phyloP scores from a whole-genome alignment of 2,113 vertebrate genomes.

The Phasianus colchicus region DNA sequence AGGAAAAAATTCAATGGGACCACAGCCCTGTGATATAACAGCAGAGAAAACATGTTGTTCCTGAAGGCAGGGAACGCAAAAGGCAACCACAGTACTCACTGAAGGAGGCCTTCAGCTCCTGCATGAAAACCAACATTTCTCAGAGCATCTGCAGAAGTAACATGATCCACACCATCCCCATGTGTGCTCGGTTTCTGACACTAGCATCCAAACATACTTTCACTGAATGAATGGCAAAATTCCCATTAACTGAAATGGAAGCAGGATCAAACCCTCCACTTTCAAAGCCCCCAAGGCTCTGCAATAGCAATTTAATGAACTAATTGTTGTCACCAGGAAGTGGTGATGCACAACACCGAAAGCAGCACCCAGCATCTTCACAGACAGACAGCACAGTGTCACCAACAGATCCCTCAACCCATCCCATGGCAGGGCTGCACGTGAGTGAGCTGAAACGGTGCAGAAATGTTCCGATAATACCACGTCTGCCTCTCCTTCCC shows the following conservation, averaged over 20 bases:
- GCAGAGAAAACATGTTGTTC: rapidly evolving
- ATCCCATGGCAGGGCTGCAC: neutral
- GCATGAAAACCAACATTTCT: neutral
- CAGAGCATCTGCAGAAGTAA: neutral
- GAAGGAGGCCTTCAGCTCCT: neutral
- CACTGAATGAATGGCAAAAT: neutral
- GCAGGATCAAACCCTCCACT: neutral
- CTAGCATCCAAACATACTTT: neutral
- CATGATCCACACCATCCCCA: neutral
- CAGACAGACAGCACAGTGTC: neutral
- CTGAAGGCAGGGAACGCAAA: neutral
- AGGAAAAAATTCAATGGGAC: neutral
- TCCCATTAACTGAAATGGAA: neutral
- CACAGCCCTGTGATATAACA: neutral
- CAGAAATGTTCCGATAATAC: neutral
- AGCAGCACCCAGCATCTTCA: neutral
- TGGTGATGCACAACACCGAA: neutral
- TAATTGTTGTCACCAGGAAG: neutral
- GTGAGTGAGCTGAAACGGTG: neutral
- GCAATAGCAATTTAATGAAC: neutral
- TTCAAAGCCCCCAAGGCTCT: neutral
- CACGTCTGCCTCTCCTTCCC: neutral
- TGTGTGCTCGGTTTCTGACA: neutral
- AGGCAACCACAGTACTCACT: rapidly evolving
- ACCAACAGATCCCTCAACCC: neutral